Conservation (phyloP, 2,888 invertebrate genomes). For the Nycteola revayana region DNA sequence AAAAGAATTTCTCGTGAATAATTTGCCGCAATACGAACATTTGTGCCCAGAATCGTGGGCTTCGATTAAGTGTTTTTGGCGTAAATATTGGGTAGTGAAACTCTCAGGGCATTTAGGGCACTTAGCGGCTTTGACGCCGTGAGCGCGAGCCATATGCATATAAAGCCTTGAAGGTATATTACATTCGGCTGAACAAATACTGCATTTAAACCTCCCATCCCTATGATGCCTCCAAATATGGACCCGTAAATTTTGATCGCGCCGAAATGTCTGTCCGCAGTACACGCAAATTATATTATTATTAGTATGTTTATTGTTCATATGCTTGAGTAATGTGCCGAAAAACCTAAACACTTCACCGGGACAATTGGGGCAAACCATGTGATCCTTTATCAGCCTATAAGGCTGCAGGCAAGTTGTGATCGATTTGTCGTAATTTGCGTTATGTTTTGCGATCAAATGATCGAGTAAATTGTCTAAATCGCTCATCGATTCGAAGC, state of each 20-base stretch:
- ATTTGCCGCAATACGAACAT: constrained; percentile 66
- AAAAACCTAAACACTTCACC: constrained; percentile 66
- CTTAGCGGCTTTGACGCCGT: constrained; percentile 70
- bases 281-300: constrained; percentile 75
- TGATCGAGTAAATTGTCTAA: constrained; percentile 64
- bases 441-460: constrained; percentile 61
- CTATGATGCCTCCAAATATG: constrained; percentile 73
- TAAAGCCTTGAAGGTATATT: constrained; percentile 71
- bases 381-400: constrained; percentile 62
- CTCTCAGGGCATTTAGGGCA: constrained; percentile 67
- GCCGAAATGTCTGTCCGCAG: constrained; percentile 68
- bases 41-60: constrained; percentile 74
- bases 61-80: constrained; percentile 78
- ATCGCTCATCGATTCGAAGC: constrained; percentile 60
- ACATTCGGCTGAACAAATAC: constrained; percentile 64
- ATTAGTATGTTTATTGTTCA: constrained; percentile 69
- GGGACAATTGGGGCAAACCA: constrained; percentile 67
- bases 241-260: constrained; percentile 70
- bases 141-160: constrained; percentile 72
- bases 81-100: constrained; percentile 76
- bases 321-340: constrained; percentile 68
- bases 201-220: constrained; percentile 67
- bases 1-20: constrained; percentile 66
- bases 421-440: constrained; percentile 67
- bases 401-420: constrained; percentile 71